Evolutionary conservation across 2,797 vertebrate species (phyloP).

Genomic region (Platyrinchus mystaceus): DNA sequence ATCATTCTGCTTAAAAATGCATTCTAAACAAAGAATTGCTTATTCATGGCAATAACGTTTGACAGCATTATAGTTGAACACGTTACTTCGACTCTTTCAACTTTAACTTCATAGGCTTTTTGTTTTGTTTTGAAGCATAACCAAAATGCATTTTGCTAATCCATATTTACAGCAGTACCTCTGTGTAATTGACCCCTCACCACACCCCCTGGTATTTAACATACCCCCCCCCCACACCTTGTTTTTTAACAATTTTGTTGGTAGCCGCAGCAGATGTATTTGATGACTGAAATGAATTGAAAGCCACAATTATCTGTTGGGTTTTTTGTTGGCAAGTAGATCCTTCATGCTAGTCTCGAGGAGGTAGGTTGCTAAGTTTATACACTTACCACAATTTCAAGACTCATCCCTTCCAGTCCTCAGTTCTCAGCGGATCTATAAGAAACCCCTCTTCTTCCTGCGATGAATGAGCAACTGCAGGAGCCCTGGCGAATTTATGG

Average conservation of each 20-base stretch:
- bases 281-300: not conserved
- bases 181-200: not conserved
- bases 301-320: not conserved
- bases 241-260: not conserved
- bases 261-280: not conserved
- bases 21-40: not conserved
- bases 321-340: not conserved
- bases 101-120: not conserved
- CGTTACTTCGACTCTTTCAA: not conserved
- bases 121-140: not conserved
- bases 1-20: not conserved
- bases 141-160: not conserved
- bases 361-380: not conserved
- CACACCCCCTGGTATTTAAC: not conserved
- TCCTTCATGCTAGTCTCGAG: not conserved
- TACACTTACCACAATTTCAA: not conserved
- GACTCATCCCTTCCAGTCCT: not conserved
- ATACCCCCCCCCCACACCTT: accelerated
- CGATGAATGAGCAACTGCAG: not conserved
- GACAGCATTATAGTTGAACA: not conserved
- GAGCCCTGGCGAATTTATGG: not conserved
- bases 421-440: not conserved
- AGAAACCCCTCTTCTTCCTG: not conserved
- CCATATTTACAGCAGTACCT: not conserved
- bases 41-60: not conserved